These are phyloP conservation scores for Trididemnum miniatum DNA, from an alignment of 23 tunicate genomes.

Conservation along the genomic window DNA sequence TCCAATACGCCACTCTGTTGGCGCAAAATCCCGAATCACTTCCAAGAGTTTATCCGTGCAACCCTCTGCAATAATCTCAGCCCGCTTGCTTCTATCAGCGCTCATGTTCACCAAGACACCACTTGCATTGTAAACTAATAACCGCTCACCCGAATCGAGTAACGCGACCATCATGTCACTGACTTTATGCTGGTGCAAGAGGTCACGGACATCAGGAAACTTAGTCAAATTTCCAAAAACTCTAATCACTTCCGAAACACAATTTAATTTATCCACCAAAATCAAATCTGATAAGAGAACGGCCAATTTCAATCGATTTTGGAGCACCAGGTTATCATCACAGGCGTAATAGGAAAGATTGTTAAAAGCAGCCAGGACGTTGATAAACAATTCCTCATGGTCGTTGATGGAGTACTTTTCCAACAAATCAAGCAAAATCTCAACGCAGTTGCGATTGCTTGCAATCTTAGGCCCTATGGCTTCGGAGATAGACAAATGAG, in stretches of 20 bases:
- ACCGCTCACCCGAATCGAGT: slow-evolving; percentile 72
- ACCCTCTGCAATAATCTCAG: slow-evolving; percentile 48
- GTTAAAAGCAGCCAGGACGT: slow-evolving; percentile 60
- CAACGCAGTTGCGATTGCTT: slow-evolving; percentile 15
- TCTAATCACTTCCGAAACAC: slow-evolving; percentile 67
- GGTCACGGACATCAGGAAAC: slow-evolving; percentile 64
- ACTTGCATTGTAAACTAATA: slow-evolving; percentile 82
- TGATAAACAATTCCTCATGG: slow-evolving; percentile 63
- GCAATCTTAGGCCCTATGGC: slow-evolving; percentile 62
- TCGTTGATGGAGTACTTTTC: slow-evolving; percentile 26
- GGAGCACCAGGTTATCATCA: slow-evolving; percentile 22
- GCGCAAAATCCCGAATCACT: slow-evolving; percentile 76
- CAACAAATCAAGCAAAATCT: slow-evolving; percentile 18
- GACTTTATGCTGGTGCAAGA: slow-evolving; percentile 71
- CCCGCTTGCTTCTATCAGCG: slow-evolving; percentile 47
- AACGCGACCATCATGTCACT: slow-evolving; percentile 86
- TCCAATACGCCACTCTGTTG: slow-evolving; percentile 76
- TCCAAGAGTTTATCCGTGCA: slow-evolving; percentile 52
- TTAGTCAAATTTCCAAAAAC: slow-evolving; percentile 84
- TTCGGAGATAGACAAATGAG: slow-evolving; percentile 69
- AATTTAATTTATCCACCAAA: slow-evolving; percentile 55
- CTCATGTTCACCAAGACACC: slow-evolving; percentile 85
- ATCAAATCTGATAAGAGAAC: slow-evolving; percentile 34
- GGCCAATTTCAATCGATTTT: slow-evolving; percentile 36
- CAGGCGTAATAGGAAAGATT: slow-evolving; percentile 68